Base-by-base conservation (phyloP, 2,888 invertebrate genomes). In the Palloptera scutellata region DNA sequence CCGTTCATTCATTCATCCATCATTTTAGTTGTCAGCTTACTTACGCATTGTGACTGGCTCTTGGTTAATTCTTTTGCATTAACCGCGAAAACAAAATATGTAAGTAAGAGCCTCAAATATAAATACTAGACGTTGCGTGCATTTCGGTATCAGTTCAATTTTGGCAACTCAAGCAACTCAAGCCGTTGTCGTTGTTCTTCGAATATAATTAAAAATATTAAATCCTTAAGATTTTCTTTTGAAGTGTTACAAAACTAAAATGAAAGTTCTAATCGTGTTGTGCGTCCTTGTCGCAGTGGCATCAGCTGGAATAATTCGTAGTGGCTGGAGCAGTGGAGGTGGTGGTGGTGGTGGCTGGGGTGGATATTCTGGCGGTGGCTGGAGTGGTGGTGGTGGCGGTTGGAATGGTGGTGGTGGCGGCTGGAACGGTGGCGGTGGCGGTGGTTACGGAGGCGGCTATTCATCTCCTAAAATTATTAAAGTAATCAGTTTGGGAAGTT, bases 401-500 rank as follows among this genome's bases (percentile, higher is more conserved):
- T 61, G 66, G 10, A 68, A 66, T 20, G 64, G 61, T 8, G 15
- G 54, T 8, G 42, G 52, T 43, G 62, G 66, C 13, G 15, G 19
- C 17, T 57, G 42, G 45, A 19, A 6, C 30, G 41, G 66, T 13
- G 53, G 61, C n/a, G 51, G 65, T 30, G 70, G 73, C 11, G 70
- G 73, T 3, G 74, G 77, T 40, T 69, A 75, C 63, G 63, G 66
- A n/a, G 59, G 65, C 41, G 68, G 73, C 41, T 63, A 64, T 55
- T 70, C 71, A 30, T 67, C 67, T 17, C 69, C 74, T 9, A 74
- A 58, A 66, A 65, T 74, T 8, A 66, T 76, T 60, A 75, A 74
- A 60, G 74, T 77, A 5, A 74, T 76, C 13, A 69, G 72, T 12
- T 11, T 74, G n/a, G 41, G 43, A 81, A 79, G 66, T 80, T 59